Conservation (phyloP, 37 sponge, comb jelly and placozoan species). For the Ianthella basta region DNA sequence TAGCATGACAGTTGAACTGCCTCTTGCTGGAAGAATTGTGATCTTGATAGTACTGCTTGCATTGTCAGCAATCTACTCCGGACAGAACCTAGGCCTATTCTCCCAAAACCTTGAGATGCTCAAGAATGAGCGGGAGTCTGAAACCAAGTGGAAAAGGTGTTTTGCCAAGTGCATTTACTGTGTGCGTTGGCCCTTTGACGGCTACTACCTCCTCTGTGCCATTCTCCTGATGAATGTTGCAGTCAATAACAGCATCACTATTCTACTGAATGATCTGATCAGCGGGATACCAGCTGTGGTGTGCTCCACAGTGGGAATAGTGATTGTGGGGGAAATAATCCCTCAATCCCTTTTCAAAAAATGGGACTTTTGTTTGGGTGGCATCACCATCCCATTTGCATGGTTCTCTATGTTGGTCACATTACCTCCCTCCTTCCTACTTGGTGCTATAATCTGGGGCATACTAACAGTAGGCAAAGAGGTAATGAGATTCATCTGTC, state of each 20-base stretch:
- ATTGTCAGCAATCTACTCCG: conserved; percentile 92
- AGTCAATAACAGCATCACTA: conserved; percentile 93
- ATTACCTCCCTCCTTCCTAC: conserved; percentile 86
- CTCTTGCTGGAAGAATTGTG: conserved; percentile 66
- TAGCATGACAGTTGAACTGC: conserved; percentile 52
- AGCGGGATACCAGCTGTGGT: conserved; percentile 78
- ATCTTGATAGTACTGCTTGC: conserved; percentile 65
- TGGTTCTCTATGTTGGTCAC: conserved; percentile 89
- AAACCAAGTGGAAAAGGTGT: conserved; percentile 69
- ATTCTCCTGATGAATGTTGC: conserved; percentile 94
- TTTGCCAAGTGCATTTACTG: conserved; percentile 84
- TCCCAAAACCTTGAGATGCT: conserved; percentile 88
- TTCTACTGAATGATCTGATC: conserved; percentile 72
- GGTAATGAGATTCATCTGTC: no score
- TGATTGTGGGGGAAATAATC: conserved; percentile 95
- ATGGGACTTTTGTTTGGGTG: conserved; percentile 87
- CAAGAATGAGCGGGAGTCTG: conserved; percentile 85
- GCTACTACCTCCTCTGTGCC: conserved; percentile 97
- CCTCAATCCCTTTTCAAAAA: conserved; percentile 95
- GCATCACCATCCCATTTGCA: conserved; percentile 85
- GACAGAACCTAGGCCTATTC: conserved; percentile 97
- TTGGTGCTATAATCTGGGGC: conserved; percentile 84
- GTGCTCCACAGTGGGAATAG: conserved; percentile 82
- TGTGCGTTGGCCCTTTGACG: conserved; percentile 84
- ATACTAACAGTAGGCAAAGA: no score